Base-by-base conservation (phyloP, 2,797 vertebrate genomes). In the Emys orbicularis region DNA sequence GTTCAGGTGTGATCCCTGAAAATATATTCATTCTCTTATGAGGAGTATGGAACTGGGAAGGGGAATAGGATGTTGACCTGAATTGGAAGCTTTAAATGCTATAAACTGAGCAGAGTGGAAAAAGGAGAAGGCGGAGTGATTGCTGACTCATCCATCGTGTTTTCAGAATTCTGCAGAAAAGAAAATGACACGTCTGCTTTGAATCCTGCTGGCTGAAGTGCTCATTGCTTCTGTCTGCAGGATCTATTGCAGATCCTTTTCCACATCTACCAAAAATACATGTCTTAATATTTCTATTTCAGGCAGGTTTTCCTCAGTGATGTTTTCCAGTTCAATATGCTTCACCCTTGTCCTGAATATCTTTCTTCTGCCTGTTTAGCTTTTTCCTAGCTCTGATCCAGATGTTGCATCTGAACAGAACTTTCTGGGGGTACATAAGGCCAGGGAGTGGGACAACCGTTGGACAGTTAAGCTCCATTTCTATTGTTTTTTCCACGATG, bases 71-170 rank as follows among this genome's bases (percentile, higher is more conserved):
- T 88, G 88, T 91, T 56, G 90, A 92, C 89, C 90, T 0, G 0
- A 1, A 47, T 11, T 90, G 89, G 91, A 96, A 95, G 50, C 61
- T 52, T 47, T 56, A 72, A 81, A 53, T 37, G 79, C 61, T 3
- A 6, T 72, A 96, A 57, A 79, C 83, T 59, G 90, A 94, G 80
- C 49, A 85, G 87, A 25, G 49, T 79, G 95, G 95, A 86, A 93
- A 95, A 94, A 91, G 81, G 15, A 16, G 91, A 56, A 83, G 83
- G 52, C 96, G 92, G 81, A 95, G 86, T 91, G 79, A 91, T 91
- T 97, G 95, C 96, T 97, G 96, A 94, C 91, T 97, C 95, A 96
- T 97, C 89, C 79, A 85, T 86, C 95, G 12, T 95, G 92, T 97
- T 97, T 96, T 86, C 92, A 94, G 86, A 90, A 50, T 90, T 94